A percentile compares a stretch with the other conserved stretches of the same genome.
These are phyloP conservation scores for Silurus asotus DNA, from an alignment of 2,113 vertebrate species.

Conservation along the genomic window DNA sequence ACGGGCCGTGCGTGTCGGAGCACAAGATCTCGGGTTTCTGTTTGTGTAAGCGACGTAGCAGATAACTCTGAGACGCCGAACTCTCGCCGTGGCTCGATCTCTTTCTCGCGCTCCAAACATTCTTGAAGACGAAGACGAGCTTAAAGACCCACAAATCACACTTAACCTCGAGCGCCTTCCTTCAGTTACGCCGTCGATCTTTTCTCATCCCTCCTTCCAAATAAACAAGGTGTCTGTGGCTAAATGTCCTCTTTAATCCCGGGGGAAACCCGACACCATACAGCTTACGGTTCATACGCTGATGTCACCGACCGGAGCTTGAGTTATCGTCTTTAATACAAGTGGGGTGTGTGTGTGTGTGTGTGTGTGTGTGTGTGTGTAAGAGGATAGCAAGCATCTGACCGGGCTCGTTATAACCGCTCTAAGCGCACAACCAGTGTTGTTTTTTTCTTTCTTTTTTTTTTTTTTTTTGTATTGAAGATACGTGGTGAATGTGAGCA, in stretches of 20 bases:
- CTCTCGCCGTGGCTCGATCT: constrained; percentile 4
- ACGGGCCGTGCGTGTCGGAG: constrained; percentile 23
- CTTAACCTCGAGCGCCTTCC: neutral
- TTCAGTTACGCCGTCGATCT: neutral
- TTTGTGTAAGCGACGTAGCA: constrained; percentile 17
- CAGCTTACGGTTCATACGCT: neutral
- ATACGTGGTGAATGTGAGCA: constrained; percentile 36
- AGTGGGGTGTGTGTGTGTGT: neutral
- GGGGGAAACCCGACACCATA: constrained; percentile 15
- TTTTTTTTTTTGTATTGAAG: constrained; percentile 1
- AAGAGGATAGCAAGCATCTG: neutral
- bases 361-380: constrained; percentile 23
- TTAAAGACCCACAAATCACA: constrained; percentile 16
- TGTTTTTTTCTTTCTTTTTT: too few relatives aligned
- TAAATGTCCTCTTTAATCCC: constrained; percentile 21
- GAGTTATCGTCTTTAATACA: neutral
- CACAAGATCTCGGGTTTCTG: constrained; percentile 7
- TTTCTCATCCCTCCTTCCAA: constrained; percentile 13
- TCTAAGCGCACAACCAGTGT: neutral
- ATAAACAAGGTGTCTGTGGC: constrained; percentile 26
- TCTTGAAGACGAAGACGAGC: constrained; percentile 14
- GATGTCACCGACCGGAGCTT: constrained; percentile 1
- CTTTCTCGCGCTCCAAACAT: constrained; percentile 4
- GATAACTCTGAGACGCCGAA: neutral
- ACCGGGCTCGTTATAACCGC: neutral